Evolutionary conservation across 1,140 invertebrate species (phyloP), one percentile per base, ranked within the genome.

Genomic region (Rhynchophorus ferrugineus): DNA sequence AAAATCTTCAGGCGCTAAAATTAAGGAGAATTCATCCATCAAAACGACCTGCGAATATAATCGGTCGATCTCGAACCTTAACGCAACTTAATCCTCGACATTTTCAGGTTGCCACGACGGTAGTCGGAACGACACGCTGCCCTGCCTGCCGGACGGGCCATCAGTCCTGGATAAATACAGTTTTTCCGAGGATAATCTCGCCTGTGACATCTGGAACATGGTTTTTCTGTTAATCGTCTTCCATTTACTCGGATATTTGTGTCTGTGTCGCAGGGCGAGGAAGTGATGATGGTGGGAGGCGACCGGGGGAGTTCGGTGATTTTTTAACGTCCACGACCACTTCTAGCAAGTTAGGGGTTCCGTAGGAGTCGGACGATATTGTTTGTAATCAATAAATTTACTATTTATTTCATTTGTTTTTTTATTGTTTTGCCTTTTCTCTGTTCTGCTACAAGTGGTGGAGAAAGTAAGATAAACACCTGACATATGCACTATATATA

Each of bases 141-240:
- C 85, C 0, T 91, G 89, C 60, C 68, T 90, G 29, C 76, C 73
- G 38, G 78, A 79, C 2, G 88, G 87, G 0, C 63, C 74, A 13
- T 75, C 87, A 65, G 85, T 91, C 0, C 67, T 91, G 13, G 74
- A 80, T 20, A 75, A 77, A 39, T 87, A 84, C 61, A 83, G 84
- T 67, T 91, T 91, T 67, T 68, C 74, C 0, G 72, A 74, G 35
- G 63, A 66, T n/a, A 75, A 85, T 65, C 75, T 89, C 29, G 77
- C 73, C 65, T 65, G 68, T 3, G 80, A 91, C 64, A 71, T 90
- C 11, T 61, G 76, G 17, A 77, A 78, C 1, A 79, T 91, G 69
- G 33, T 79, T 11, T 61, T 75, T 0, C 66, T 90, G 3, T 87
- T 84, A 61, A 54, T 80, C 3, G 50, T 69, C 18, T 89, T 91